Percentiles rank a stretch among this genome's conserved stretches.
These are phyloP conservation scores for Paraescarpia echinospica DNA, from an alignment of 1,140 invertebrate genomes.

Conservation along the genomic window DNA sequence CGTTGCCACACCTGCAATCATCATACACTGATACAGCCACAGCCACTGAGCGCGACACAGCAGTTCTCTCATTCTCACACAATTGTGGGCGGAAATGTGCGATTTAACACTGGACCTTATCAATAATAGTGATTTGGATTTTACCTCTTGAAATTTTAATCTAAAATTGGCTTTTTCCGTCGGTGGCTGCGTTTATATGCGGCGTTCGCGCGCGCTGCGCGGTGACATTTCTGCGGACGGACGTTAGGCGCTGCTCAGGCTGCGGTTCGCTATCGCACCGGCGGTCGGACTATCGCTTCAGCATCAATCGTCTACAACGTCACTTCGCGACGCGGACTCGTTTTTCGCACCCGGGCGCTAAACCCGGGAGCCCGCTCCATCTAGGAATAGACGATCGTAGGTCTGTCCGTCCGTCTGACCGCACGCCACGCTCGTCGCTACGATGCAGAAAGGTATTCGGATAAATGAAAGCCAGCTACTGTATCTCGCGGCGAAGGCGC, in stretches of 20 bases:
- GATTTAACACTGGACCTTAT: neutral
- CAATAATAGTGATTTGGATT: neutral
- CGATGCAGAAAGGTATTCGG: conserved; percentile 78
- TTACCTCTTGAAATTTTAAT: neutral
- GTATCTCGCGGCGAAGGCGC: conserved; percentile 81
- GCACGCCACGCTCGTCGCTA: neutral
- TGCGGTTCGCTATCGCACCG: neutral
- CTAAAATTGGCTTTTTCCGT: neutral
- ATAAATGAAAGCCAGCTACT: conserved; percentile 68
- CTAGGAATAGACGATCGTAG: neutral
- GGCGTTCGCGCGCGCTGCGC: neutral
- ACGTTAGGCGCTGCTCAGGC: neutral
- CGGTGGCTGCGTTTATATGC: neutral
- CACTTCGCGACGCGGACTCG: neutral
- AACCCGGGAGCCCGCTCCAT: neutral
- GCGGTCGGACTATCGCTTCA: neutral
- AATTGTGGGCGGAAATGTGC: neutral
- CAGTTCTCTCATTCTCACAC: neutral
- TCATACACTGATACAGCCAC: neutral
- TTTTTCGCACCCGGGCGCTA: neutral
- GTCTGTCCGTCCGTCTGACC: conserved; percentile 10
- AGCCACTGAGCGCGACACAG: neutral
- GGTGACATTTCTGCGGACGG: neutral
- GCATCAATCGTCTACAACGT: neutral
- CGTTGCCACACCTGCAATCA: neutral